These are phyloP conservation scores for Bucco capensis DNA, from an alignment of 2,113 vertebrate genomes.

Conservation along the genomic window DNA sequence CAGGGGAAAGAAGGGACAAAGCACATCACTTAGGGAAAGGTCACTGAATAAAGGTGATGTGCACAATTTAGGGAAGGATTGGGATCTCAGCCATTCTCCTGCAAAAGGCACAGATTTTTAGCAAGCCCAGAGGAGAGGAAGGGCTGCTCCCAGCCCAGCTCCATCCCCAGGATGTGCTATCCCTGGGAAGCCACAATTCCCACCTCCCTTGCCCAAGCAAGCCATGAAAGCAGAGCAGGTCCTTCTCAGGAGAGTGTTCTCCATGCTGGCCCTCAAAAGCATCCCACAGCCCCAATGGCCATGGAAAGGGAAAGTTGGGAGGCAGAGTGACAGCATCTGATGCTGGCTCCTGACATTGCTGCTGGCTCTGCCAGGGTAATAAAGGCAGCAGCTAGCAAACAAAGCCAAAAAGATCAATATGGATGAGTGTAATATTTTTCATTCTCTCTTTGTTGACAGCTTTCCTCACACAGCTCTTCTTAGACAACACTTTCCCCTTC, in stretches of 20 bases:
- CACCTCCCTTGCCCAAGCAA: background rate
- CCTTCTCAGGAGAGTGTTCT: background rate
- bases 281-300: background rate
- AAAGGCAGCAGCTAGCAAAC: constrained; percentile 27
- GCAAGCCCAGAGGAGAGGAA: background rate
- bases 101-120: background rate
- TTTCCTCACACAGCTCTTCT: background rate
- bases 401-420: constrained; percentile 60
- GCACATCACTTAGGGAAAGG: background rate
- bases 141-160: background rate
- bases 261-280: accelerated
- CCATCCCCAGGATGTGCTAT: background rate
- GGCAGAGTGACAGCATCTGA: background rate
- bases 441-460: constrained; percentile 12
- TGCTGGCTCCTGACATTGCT: constrained; percentile 43
- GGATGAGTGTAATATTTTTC: constrained; percentile 50
- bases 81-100: background rate
- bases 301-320: background rate
- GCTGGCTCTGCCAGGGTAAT: constrained; percentile 29
- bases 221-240: background rate
- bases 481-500: background rate
- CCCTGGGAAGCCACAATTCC: background rate
- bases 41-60: background rate
- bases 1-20: accelerated
- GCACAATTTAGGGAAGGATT: background rate